Conservation (phyloP, 2,113 vertebrate genomes). For the Acrocephalus arundinaceus region DNA sequence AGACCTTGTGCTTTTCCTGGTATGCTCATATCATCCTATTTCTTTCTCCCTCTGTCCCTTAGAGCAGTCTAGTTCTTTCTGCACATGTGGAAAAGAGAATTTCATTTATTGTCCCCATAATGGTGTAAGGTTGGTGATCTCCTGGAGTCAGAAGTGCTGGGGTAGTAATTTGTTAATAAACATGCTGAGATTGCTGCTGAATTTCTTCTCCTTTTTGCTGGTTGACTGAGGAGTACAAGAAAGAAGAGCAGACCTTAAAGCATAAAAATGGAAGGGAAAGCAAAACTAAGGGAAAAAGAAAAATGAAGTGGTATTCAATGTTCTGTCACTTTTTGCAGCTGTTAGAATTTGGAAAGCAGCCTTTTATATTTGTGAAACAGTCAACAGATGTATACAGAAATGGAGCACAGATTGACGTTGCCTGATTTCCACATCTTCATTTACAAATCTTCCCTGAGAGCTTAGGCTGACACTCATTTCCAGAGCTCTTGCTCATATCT, state of each 20-base stretch:
- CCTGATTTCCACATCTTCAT: background rate
- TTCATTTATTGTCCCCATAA: background rate
- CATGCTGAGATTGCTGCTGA: background rate
- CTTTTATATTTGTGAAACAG: background rate
- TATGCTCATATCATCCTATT: background rate
- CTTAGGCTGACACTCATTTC: background rate
- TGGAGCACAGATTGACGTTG: background rate
- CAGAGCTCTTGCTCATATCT: background rate
- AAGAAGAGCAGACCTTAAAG: background rate
- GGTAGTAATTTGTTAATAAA: background rate
- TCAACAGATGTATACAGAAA: background rate
- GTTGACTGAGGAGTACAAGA: background rate
- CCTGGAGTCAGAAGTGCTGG: background rate
- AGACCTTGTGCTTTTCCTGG: background rate
- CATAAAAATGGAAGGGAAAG: background rate
- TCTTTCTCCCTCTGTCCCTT: background rate
- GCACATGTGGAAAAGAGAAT: background rate
- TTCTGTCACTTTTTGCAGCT: background rate
- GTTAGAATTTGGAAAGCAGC: background rate
- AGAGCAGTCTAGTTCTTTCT: background rate
- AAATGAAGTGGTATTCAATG: background rate
- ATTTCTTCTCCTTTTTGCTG: background rate
- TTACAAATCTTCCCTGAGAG: background rate
- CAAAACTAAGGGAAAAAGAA: background rate
- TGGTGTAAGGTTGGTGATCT: background rate